Conservation (phyloP, 2,113 vertebrate species). For the Corvus hawaiiensis region DNA sequence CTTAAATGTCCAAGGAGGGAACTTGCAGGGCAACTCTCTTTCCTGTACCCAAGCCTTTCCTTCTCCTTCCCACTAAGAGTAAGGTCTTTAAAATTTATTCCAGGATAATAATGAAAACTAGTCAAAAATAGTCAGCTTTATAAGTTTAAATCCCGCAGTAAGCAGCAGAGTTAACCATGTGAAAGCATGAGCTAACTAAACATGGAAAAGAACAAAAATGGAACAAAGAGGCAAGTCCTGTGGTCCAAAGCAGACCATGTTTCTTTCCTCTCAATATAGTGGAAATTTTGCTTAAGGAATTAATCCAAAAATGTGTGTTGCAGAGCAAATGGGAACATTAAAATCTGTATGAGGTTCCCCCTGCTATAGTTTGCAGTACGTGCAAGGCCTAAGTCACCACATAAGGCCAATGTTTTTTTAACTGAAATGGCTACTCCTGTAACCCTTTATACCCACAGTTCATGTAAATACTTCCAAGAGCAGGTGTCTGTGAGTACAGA, state of each 20-base stretch:
- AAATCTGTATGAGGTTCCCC: constrained; percentile 3
- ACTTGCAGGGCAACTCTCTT: background rate
- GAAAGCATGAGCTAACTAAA: constrained; percentile 23
- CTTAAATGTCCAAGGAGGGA: background rate
- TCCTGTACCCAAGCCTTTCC: background rate
- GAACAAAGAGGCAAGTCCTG: background rate
- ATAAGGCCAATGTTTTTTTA: background rate
- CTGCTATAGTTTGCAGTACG: background rate
- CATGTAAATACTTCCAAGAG: background rate
- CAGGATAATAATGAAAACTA: background rate
- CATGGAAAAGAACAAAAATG: background rate
- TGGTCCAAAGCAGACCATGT: background rate
- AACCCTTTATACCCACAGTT: background rate
- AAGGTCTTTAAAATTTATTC: constrained; percentile 2
- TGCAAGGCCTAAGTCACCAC: background rate
- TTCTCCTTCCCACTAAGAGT: background rate
- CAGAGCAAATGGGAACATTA: constrained; percentile 6
- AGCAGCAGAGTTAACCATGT: background rate
- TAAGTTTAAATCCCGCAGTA: background rate
- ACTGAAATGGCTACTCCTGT: background rate
- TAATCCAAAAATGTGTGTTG: constrained; percentile 41
- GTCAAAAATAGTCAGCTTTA: background rate
- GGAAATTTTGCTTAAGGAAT: constrained; percentile 50
- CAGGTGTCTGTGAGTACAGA: background rate
- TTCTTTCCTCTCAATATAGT: constrained; percentile 44